phyloP scores from a whole-genome alignment of 2,113 vertebrate genomes.

The Hylia prasina region DNA sequence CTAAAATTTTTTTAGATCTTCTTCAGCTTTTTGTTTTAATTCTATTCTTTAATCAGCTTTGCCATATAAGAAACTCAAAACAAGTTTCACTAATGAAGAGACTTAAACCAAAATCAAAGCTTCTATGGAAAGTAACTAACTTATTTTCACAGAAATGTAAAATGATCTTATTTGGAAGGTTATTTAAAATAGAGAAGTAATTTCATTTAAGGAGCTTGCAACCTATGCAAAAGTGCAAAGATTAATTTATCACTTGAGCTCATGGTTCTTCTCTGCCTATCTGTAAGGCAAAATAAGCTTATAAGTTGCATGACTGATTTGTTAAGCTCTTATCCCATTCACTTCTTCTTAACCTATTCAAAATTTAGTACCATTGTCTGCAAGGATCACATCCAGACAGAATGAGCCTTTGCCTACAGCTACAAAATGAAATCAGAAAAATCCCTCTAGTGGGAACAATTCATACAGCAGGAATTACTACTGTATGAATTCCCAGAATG shows the following conservation, averaged over 20 bases:
- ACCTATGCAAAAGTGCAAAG: background rate
- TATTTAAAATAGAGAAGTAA: background rate
- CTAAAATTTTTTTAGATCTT: background rate
- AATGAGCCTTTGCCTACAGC: background rate
- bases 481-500: background rate
- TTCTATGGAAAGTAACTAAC: background rate
- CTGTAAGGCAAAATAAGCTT: background rate
- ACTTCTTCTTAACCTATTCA: background rate
- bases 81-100: background rate
- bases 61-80: background rate
- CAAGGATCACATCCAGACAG: background rate
- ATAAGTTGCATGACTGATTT: background rate
- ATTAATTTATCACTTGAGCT: background rate
- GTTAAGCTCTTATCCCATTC: background rate
- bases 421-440: background rate
- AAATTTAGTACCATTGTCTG: background rate
- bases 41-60: background rate
- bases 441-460: background rate
- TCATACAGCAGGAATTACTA: background rate
- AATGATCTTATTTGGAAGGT: background rate
- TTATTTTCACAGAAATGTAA: background rate
- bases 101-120: background rate
- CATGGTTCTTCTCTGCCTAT: background rate
- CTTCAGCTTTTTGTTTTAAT: background rate
- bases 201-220: background rate